phyloP scores from a whole-genome alignment of 2,888 invertebrate genomes.

The Hoplodrina blanda region DNA sequence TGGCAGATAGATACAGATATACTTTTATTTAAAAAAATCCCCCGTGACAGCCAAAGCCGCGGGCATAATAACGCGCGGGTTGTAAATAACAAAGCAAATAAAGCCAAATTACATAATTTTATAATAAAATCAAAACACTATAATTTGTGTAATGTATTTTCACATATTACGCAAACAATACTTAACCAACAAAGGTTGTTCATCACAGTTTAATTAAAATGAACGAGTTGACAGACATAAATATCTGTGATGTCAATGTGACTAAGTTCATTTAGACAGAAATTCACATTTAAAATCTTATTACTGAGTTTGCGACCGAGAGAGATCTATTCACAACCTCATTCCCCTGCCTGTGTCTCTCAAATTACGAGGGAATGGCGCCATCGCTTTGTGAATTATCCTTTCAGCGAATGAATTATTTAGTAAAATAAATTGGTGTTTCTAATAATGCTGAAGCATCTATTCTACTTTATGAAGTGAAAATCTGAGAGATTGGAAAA shows the following conservation, averaged over 20 bases:
- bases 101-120: background rate
- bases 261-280: constrained; percentile 79
- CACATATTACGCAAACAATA: constrained; percentile 16
- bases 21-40: too few relatives aligned
- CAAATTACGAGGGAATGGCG: constrained; percentile 75
- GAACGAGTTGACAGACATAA: constrained; percentile 63
- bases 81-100: background rate
- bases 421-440: constrained; percentile 73
- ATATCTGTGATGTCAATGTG: constrained; percentile 69
- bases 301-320: constrained; percentile 73
- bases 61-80: too few relatives aligned
- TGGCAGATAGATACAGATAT: too few relatives aligned
- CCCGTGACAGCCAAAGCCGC: too few relatives aligned
- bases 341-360: constrained; percentile 71
- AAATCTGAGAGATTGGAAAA: constrained; percentile 64
- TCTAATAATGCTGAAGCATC: constrained; percentile 64
- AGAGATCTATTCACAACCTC: constrained; percentile 65
- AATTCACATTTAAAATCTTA: constrained; percentile 85
- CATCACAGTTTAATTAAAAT: constrained; percentile 63
- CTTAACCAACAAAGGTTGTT: constrained; percentile 58
- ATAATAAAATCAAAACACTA: constrained; percentile 1
- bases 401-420: constrained; percentile 73
- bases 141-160: background rate
- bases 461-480: constrained; percentile 70
- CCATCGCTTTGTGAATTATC: constrained; percentile 75